Evolutionary conservation across 2,113 vertebrate genomes (phyloP), one percentile per base, ranked within the genome.

Genomic region (Arizona elegans): DNA sequence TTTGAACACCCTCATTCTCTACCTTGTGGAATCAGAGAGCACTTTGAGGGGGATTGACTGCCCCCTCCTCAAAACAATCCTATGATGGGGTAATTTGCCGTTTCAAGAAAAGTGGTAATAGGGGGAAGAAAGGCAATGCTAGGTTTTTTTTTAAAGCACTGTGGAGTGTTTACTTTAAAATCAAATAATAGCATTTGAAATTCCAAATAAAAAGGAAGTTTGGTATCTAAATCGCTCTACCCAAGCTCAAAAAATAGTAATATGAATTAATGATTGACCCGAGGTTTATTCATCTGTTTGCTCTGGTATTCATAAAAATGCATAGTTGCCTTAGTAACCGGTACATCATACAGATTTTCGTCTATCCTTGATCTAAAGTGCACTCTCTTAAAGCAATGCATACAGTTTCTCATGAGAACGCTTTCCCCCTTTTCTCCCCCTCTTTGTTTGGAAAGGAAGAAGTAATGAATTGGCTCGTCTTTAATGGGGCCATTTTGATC

Each of bases 191-290:
- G 95, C 95, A 87, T 95, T 94, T 87, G 94, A 97, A 97, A 94
- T 95, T 94, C 93, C 94, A 93, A 95, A 97, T 96, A 95, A 97
- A 98, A 96, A 90, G 58, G 86, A 95, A 92, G 92, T 93, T 95
- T 87, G 96, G 96, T 97, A 90, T 94, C 0, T 89, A 70, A 91
- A 96, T 94, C 96, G 94, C 95, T 96, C 93, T 92, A 95, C 93
- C 52, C 38, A 93, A 96, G 95, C 92, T 97, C 95, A 94, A 91
- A 94, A 93, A 95, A 94, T 91, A 93, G 95, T 95, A 97, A 97
- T 96, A 95, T 94, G 95, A 96, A 97, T 98, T 97, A 98, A 98
- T 98, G 96, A 97, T 98, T 98, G 95, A 98, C 98, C 95, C 85
- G 26, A 11, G 75, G n/a, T 88, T 96, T 94, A 88, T 86, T 94